Base-by-base conservation (phyloP, 2,113 vertebrate genomes). In the Saccopteryx bilineata region DNA sequence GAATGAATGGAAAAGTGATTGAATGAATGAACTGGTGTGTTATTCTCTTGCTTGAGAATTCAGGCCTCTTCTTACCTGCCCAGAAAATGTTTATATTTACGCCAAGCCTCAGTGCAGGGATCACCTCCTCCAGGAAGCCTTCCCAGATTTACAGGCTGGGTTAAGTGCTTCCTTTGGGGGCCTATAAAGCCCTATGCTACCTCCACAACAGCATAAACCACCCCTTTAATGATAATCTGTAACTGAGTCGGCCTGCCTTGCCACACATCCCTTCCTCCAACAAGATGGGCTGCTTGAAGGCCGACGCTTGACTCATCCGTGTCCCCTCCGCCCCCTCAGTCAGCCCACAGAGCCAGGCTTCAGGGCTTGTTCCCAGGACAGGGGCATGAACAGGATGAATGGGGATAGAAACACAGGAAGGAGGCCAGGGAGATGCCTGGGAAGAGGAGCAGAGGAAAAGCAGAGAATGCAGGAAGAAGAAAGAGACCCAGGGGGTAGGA, bases 381-480 rank as follows among this genome's bases (percentile, higher is more conserved):
- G 39, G n/a, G 15, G n/a, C 0, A 0, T 21, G 48, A 54, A 26
- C 5, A 26, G 13, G 5, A 0, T 21, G 48, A 54, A 26, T 7
- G n/a, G 13, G 5, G 39, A 54, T 39, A 71, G 2, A 3, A 19
- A 7, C 18, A 33, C 63, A 14, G 9, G 39, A 39, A 48, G 33
- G 68, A 56, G 46, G 1, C 69, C 17, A 48, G 33, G 69, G 2
- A 52, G 39, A 66, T 0, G 26, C 7, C 0, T 5, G 72, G 71
- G 46, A 28, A 66, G 50, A 82, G 4, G 13, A 24, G 5, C 7
- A 19, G 65, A 28, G 4, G 23, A 11, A 48, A 1, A 5, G 56
- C 13, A 50, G 75, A 48, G 24, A 14, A 13, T 31, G 61, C 7
- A 7, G 89, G 52, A 79, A 6, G 39, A 61, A 9, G 39, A 1